Conservation (phyloP, 2,113 vertebrate species). For the Sprattus sprattus region DNA sequence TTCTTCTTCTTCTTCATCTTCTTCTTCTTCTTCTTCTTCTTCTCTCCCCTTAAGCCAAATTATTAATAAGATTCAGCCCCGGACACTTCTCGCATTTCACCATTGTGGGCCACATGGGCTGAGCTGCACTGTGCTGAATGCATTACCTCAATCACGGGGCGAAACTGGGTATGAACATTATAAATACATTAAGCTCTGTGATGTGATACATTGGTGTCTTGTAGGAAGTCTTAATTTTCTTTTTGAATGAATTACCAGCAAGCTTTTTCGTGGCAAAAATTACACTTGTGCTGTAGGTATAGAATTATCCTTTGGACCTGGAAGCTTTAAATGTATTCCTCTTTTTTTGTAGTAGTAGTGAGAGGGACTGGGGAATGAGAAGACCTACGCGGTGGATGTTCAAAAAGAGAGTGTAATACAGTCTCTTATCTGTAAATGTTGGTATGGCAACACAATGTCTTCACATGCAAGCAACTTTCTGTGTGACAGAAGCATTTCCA, state of each 20-base stretch:
- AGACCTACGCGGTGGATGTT: not conserved
- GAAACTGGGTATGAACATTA: not conserved
- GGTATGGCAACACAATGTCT: slow-evolving; percentile 31
- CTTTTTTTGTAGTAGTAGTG: not conserved
- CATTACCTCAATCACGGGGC: not conserved
- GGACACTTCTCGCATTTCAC: slow-evolving; percentile 35
- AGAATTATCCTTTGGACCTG: not conserved
- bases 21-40: not conserved
- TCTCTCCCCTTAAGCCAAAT: slow-evolving; percentile 45
- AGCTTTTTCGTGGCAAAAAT: not conserved
- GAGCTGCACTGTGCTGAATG: slow-evolving; percentile 38
- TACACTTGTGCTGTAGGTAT: not conserved
- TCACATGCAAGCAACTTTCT: slow-evolving; percentile 47
- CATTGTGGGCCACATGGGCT: slow-evolving; percentile 45
- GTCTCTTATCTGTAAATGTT: not conserved
- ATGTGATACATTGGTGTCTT: not conserved
- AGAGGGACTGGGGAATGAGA: not conserved
- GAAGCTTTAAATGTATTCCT: slow-evolving; percentile 29
- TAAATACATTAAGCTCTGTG: not conserved
- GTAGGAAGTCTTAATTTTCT: not conserved
- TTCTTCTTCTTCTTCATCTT: not conserved
- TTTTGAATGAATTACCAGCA: not conserved
- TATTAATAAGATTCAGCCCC: slow-evolving; percentile 58
- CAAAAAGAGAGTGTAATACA: not conserved
- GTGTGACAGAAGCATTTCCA: slow-evolving; percentile 32